Evolutionary conservation across 2,888 invertebrate species (phyloP), one percentile per base, ranked within the genome.

Genomic region (Cheilosia grossa): DNA sequence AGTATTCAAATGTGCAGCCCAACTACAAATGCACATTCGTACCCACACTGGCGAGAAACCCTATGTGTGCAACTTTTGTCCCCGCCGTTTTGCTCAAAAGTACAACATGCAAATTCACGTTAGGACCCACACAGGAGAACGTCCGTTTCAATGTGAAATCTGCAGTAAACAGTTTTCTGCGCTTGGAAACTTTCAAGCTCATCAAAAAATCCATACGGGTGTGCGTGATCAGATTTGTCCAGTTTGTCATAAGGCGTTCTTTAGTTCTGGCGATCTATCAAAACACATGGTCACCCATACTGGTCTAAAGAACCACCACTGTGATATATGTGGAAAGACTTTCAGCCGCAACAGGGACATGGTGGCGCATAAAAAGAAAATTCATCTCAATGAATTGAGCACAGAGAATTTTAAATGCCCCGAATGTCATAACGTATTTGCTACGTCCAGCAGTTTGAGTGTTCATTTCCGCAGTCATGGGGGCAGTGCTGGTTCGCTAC

Each of bases 151-250:
- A 81, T 94, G 94, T 90, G 94, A 94, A 89, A 92, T 94, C 7
- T 94, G 94, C 89, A 94, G 94, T 66, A 94, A 94, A 89, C 93
- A 93, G 87, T 94, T 94, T 89, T 93, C 94, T 0, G 94, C 94
- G 0, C 91, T 94, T 88, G 94, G 94, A 0, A 94, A 94, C 89
- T 93, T 94, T 81, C 94, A 94, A 86, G 93, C 94, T 1, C 94
- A 94, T 89, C 92, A 94, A n/a, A 94, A 94, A 90, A 94, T 94
- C 40, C 94, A 94, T 79, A 92, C 93, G 0, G 94, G 94, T 0
- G 93, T 94, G 87, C 93, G 93, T 58, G 94, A 94, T 91, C 94
- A 94, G 92, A 91, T 93, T 19, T 94, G 94, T 89, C 91, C 93
- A 0, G 87, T 94, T 21, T 94, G 94, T 83, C 93, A 92, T 78